phyloP scores from a whole-genome alignment of 2,888 invertebrate species.

The Aleiodes leptofemur region DNA sequence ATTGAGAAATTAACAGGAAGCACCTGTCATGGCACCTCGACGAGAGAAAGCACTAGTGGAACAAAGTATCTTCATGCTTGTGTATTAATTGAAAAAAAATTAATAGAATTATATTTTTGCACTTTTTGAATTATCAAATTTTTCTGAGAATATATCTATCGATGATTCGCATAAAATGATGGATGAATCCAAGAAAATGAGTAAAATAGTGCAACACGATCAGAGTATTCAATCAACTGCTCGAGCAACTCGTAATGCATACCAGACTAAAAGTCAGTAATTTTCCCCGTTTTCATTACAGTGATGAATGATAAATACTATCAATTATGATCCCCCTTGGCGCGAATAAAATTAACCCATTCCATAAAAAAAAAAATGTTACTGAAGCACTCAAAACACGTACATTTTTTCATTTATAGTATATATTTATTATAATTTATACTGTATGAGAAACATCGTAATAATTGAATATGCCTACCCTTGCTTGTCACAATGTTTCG shows the following conservation, averaged over 20 bases:
- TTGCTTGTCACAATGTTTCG: slow-evolving; percentile 14
- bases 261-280: neutral
- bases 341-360: slow-evolving; percentile 17
- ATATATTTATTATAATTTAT: neutral
- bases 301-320: neutral
- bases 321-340: slow-evolving; percentile 15
- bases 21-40: slow-evolving; percentile 54
- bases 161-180: too few relatives aligned
- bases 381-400: neutral
- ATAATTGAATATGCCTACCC: slow-evolving; percentile 12
- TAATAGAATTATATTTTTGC: too few relatives aligned
- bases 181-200: too few relatives aligned
- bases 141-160: too few relatives aligned
- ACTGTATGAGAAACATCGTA: slow-evolving; percentile 1
- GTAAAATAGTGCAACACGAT: neutral
- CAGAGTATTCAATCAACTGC: slow-evolving; percentile 1
- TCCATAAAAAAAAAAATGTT: neutral
- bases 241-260: neutral
- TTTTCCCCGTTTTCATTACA: slow-evolving; percentile 1
- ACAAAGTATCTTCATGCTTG: slow-evolving; percentile 33
- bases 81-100: too few relatives aligned
- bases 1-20: slow-evolving; percentile 59
- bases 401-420: neutral
- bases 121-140: too few relatives aligned
- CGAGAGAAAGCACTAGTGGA: slow-evolving; percentile 42